phyloP scores from a whole-genome alignment of 1,140 invertebrate genomes.

The Hylaeus volcanicus region DNA sequence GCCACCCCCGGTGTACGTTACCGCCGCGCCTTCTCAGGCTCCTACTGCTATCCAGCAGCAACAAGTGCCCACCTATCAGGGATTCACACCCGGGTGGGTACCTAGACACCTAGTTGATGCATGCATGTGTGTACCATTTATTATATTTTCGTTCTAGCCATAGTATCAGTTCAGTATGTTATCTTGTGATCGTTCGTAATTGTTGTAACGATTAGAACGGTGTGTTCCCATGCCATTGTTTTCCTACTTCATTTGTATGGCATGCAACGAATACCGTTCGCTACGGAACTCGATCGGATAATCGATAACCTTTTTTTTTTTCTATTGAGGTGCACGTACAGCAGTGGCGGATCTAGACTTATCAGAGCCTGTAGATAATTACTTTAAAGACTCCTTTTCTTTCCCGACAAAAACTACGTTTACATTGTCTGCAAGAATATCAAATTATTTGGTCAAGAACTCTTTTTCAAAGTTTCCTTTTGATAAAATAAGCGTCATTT shows the following conservation, averaged over 20 bases:
- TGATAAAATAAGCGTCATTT: too few relatives aligned
- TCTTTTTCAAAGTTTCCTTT: too few relatives aligned
- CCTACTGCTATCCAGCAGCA: constrained; percentile 78
- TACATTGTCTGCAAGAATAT: too few relatives aligned
- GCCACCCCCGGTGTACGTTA: constrained; percentile 79
- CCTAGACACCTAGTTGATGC: constrained; percentile 80
- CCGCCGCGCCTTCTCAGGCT: constrained; percentile 76
- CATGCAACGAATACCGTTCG: constrained; percentile 24
- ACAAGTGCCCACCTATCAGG: constrained; percentile 80
- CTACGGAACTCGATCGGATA: neutral
- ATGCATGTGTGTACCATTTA: constrained; percentile 80
- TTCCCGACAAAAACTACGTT: too few relatives aligned
- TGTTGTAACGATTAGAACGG: constrained; percentile 1
- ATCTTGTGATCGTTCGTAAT: constrained; percentile 33
- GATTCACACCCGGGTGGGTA: constrained; percentile 81
- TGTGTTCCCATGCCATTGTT: constrained; percentile 25
- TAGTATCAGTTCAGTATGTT: constrained; percentile 25
- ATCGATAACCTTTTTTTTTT: neutral
- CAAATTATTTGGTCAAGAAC: too few relatives aligned
- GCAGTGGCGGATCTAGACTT: too few relatives aligned
- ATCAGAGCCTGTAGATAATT: too few relatives aligned
- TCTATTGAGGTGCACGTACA: too few relatives aligned
- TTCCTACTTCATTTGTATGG: constrained; percentile 15
- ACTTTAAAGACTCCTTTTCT: too few relatives aligned
- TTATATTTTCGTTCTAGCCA: constrained; percentile 58